Evolutionary conservation across 1,140 invertebrate genomes (phyloP).

Genomic region (Sweltsa coloradensis): DNA sequence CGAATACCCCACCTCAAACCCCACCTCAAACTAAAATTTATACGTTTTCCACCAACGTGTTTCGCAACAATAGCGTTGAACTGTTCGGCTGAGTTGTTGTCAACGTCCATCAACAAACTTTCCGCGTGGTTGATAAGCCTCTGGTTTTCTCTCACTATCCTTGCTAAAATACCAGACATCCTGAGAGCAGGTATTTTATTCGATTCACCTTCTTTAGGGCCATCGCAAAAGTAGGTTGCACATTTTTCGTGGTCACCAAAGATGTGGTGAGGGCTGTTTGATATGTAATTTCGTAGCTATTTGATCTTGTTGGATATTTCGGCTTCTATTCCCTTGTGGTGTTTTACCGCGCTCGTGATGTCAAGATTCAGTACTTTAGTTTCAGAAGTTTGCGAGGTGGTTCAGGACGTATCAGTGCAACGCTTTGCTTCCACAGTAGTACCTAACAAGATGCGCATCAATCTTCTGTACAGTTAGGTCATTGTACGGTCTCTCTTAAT

Average conservation of each 20-base stretch:
- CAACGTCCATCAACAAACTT: constrained; percentile 25
- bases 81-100: constrained; percentile 28
- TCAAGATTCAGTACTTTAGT: constrained; percentile 15
- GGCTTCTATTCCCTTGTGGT: constrained; percentile 2
- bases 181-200: constrained; percentile 19
- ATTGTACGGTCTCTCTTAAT: constrained; percentile 18
- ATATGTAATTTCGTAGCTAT: constrained; percentile 19
- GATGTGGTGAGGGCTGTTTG: constrained; percentile 23
- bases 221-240: constrained; percentile 18
- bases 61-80: constrained; percentile 26
- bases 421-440: constrained; percentile 17
- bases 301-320: constrained; percentile 3
- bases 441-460: constrained; percentile 25
- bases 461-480: constrained; percentile 19
- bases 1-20: no score
- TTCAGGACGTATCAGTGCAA: constrained; percentile 6
- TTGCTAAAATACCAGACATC: neutral
- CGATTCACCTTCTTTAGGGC: constrained; percentile 12
- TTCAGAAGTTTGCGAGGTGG: constrained; percentile 7
- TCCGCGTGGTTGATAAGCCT: constrained; percentile 9
- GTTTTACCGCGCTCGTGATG: constrained; percentile 13
- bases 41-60: constrained; percentile 26
- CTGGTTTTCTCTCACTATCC: neutral
- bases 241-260: constrained; percentile 28
- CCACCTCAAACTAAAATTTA: constrained; percentile 20